phyloP scores from a whole-genome alignment of 2,797 vertebrate species.

The Rhadinocentrus ornatus region DNA sequence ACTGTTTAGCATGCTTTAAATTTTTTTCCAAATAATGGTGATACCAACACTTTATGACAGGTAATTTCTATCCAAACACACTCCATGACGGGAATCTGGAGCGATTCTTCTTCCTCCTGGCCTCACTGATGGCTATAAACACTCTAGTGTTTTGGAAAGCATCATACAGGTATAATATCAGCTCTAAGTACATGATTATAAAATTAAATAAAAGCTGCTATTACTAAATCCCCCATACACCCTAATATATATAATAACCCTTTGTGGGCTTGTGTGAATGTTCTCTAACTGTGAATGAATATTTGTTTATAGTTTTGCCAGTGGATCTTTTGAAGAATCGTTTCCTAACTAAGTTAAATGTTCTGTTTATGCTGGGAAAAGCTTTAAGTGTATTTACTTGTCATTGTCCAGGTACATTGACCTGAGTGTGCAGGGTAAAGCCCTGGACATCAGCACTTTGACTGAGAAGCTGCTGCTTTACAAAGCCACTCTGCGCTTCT shows the following conservation, averaged over 20 bases:
- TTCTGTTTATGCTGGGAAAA: rapidly evolving
- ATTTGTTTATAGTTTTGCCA: no score
- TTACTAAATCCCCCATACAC: no score
- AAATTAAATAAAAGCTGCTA: neutral
- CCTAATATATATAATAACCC: no score
- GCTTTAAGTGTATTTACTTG: neutral
- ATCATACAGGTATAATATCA: conserved; percentile 85
- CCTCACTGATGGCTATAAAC: conserved; percentile 87
- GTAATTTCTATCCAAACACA: conserved; percentile 90
- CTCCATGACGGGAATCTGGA: conserved; percentile 91
- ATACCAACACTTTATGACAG: conserved; percentile 69
- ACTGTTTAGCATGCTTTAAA: neutral
- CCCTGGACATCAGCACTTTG: conserved; percentile 76
- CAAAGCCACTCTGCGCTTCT: conserved; percentile 85
- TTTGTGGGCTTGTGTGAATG: no score
- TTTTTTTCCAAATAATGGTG: neutral
- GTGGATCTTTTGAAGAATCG: neutral
- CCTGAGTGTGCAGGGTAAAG: conserved; percentile 80
- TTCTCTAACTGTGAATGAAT: no score
- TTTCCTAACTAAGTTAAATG: neutral
- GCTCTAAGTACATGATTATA: neutral
- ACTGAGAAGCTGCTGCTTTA: conserved; percentile 87
- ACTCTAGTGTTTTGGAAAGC: conserved; percentile 87
- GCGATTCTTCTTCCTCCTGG: conserved; percentile 91
- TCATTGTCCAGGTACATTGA: conserved; percentile 82